A percentile compares a stretch with the other conserved stretches of the same genome.
phyloP scores from a whole-genome alignment of 1,140 invertebrate species.

The Magallana ariakensis region DNA sequence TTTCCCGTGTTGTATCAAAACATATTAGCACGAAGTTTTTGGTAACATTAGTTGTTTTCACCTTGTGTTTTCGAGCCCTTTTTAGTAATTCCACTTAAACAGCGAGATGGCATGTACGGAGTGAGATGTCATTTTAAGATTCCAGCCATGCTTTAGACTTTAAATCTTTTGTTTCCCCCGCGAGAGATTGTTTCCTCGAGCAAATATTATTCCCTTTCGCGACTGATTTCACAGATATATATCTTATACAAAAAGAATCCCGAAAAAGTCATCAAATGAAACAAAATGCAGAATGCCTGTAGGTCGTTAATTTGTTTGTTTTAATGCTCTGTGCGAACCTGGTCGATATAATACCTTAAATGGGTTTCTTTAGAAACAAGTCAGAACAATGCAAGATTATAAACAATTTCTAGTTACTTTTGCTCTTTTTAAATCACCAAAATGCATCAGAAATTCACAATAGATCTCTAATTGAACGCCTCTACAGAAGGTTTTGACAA shows the following conservation, averaged over 20 bases:
- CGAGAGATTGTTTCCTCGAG: neutral
- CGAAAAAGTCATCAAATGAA: slow-evolving; percentile 2
- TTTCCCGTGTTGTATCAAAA: neutral
- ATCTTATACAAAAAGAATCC: neutral
- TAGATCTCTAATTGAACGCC: slow-evolving; percentile 19
- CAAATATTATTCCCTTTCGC: neutral
- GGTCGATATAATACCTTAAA: slow-evolving; percentile 11
- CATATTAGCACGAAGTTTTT: neutral
- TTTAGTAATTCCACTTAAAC: neutral
- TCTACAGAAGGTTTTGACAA: neutral
- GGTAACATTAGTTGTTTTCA: neutral
- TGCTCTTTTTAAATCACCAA: slow-evolving; percentile 23
- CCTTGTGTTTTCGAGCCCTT: neutral
- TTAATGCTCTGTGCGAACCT: neutral
- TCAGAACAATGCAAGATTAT: slow-evolving; percentile 13
- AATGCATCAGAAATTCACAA: slow-evolving; percentile 28
- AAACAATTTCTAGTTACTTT: slow-evolving; percentile 25
- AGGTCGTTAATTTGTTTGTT: slow-evolving; percentile 15
- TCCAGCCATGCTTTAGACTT: neutral
- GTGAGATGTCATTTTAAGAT: neutral
- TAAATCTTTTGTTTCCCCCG: neutral
- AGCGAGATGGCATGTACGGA: neutral
- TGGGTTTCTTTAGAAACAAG: slow-evolving; percentile 22
- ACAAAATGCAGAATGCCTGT: neutral
- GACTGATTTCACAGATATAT: neutral